Base-by-base conservation (phyloP, 2,113 vertebrate genomes). In the Poeciliopsis turrubarensis region DNA sequence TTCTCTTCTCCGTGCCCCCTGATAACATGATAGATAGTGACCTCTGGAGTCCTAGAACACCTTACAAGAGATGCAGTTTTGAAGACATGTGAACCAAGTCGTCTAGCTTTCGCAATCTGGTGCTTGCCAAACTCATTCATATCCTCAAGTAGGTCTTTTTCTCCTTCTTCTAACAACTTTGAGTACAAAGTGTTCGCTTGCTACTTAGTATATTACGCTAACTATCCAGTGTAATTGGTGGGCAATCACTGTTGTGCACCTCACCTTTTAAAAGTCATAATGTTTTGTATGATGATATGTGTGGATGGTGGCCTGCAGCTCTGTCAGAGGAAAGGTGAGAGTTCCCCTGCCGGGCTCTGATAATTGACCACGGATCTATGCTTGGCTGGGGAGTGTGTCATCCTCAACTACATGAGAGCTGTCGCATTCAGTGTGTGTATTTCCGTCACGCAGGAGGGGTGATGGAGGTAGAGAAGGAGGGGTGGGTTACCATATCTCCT, bases 361-460 rank as follows among this genome's bases (percentile, higher is more conserved):
- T 91, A 89, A 90, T 83, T 87, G 88, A 91, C 85, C 88, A 74
- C 85, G 84, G 79, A 68, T 87, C 83, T 70, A 71, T 74, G 83
- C 65, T 81, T 64, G 86, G 74, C 80, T 71, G 68, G 51, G 72
- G 87, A 82, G 83, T 88, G 85, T 92, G 91, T 87, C 82, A 91
- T 86, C 89, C 65, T 83, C 79, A 69, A 80, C 85, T 83, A 75
- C 86, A 81, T 17, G 82, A 73, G 77, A 75, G 88, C 86, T 90
- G 92, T 91, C 89, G 90, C 92, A 91, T 91, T 90, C 83, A 79
- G 71, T 66, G 87, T 83, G 86, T 88, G 89, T 86, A 88, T 92
- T 89, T 89, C 70, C 86, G 89, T 92, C 86, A 87, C 75, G 72
- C 64, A 47, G 84, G 71, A 60, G n/a, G 60, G 22, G 34, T 5